A percentile compares a stretch with the other conserved stretches of the same genome.
Conservation (phyloP, 2,797 vertebrate species). For the Fratercula arctica region DNA sequence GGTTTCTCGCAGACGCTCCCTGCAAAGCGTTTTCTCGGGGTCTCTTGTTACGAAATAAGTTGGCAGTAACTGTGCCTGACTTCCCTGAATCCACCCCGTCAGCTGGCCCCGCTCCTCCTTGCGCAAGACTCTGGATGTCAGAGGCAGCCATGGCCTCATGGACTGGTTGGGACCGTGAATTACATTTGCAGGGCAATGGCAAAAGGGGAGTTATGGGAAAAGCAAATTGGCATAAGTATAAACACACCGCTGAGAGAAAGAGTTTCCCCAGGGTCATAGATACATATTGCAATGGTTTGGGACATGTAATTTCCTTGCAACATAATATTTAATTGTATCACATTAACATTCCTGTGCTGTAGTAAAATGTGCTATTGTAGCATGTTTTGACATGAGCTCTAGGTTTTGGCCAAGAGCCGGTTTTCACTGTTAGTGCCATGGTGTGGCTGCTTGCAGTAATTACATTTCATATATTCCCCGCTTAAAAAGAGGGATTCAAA, state of each 20-base stretch:
- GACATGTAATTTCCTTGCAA: conserved; percentile 28
- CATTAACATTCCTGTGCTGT: conserved; percentile 32
- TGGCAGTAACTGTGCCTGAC: accelerated
- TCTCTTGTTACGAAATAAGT: background rate
- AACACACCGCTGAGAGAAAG: background rate
- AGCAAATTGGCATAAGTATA: background rate
- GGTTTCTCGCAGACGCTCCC: background rate
- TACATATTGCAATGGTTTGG: background rate
- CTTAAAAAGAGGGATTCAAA: background rate
- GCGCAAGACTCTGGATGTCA: background rate
- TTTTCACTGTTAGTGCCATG: conserved; percentile 29
- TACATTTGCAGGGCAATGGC: background rate
- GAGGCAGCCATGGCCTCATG: background rate
- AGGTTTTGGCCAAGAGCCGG: background rate
- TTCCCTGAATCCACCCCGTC: background rate
- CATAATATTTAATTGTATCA: conserved; percentile 26
- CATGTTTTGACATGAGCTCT: conserved; percentile 34
- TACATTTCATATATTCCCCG: background rate
- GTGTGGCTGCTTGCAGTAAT: conserved; percentile 42
- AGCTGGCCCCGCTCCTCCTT: background rate
- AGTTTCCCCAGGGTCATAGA: background rate
- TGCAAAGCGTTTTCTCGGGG: background rate
- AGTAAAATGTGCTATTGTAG: conserved; percentile 28
- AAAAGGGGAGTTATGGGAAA: background rate
- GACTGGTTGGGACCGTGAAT: background rate